These are phyloP conservation scores for Lasioglossum marginatum DNA, from an alignment of 2,888 invertebrate species.

Conservation along the genomic window DNA sequence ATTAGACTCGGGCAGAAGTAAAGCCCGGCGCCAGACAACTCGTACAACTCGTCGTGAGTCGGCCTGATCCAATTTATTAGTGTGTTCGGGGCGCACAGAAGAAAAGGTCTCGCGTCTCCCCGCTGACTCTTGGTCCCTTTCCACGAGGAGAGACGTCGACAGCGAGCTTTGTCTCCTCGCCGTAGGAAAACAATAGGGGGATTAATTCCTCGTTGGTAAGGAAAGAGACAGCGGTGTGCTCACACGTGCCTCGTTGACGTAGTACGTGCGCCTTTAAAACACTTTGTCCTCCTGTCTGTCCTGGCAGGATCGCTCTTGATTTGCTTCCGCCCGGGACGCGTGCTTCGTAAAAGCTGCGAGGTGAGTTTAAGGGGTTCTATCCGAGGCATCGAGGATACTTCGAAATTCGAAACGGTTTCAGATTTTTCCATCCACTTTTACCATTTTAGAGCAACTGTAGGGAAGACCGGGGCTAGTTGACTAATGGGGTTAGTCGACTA, in stretches of 20 bases:
- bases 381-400: not conserved
- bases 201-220: slow-evolving; percentile 49
- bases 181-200: slow-evolving; percentile 50
- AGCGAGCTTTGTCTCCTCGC: slow-evolving; percentile 47
- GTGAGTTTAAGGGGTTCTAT: slow-evolving; percentile 1
- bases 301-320: slow-evolving; percentile 39
- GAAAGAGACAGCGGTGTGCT: slow-evolving; percentile 33
- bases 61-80: slow-evolving; percentile 84
- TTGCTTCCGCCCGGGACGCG: slow-evolving; percentile 35
- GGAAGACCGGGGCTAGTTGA: too few relatives aligned
- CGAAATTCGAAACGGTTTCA: not conserved
- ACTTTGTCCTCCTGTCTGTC: slow-evolving; percentile 23
- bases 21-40: slow-evolving; percentile 81
- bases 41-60: slow-evolving; percentile 81
- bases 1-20: slow-evolving; percentile 81
- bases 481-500: too few relatives aligned
- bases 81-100: slow-evolving; percentile 37
- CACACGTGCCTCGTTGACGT: slow-evolving; percentile 47
- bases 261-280: slow-evolving; percentile 49
- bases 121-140: slow-evolving; percentile 39
- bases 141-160: slow-evolving; percentile 49
- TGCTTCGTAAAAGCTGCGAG: slow-evolving; percentile 18
- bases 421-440: not conserved
- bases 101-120: slow-evolving; percentile 30
- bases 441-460: not conserved